Base-by-base conservation (phyloP, 2,797 vertebrate species). In the Pogonophryne albipinna region DNA sequence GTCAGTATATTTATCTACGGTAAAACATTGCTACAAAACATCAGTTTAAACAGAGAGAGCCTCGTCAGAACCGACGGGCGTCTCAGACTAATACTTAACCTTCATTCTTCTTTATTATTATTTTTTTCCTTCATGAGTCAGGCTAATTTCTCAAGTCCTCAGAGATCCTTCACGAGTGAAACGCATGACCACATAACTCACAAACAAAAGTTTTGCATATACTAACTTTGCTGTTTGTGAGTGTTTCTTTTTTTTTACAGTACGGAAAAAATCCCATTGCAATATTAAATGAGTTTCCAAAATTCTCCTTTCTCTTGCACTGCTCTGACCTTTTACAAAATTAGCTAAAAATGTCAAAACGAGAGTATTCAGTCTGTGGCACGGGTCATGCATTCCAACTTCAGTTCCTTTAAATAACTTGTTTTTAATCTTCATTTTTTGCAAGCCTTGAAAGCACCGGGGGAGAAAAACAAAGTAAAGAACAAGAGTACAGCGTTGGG, bases 331-430 rank as follows among this genome's bases (percentile, higher is more conserved):
- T 82, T 83, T 84, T 91, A 89, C 69, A 93, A 93, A 95, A 92
- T 87, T 80, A 74, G 84, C 88, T 91, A 93, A 92, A 93, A 93
- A 91, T 88, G 85, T 92, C 91, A 92, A 91, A 91, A 92, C 84
- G 82, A 86, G 85, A 94, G 91, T 86, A 86, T 87, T 93, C 92
- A 89, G 90, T 93, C 91, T 93, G 91, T 94, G 92, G 91, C 92
- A 93, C 92, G 87, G 92, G 91, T 95, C 95, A 95, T 96, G 96
- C 95, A 96, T 91, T 92, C 94, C 93, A 92, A 95, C 92, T 93
- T 93, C 91, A 94, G 94, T 94, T 94, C 94, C 91, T 94, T 92
- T 95, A 83, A 82, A 90, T 93, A 86, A 91, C 82, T 82, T 84
- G 20, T 87, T 91, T 38, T 91, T 78, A 82, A 84, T 88, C 86